Evolutionary conservation across 2,113 vertebrate species (phyloP), one percentile per base, ranked within the genome.

Genomic region (Leucoraja erinaceus): DNA sequence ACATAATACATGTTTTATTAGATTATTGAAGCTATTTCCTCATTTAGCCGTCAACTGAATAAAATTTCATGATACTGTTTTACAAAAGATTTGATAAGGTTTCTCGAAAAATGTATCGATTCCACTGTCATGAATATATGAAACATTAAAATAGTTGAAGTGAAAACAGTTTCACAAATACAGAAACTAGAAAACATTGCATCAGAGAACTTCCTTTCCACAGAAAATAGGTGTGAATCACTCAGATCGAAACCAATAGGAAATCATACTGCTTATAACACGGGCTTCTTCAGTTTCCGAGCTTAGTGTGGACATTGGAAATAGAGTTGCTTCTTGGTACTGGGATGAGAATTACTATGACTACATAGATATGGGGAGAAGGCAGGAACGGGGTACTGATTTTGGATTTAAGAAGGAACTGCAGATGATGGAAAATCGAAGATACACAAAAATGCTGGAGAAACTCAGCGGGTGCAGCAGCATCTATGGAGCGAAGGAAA

Each of bases 91-190:
- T 16, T 12, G n/a, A 61, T 61, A 83, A 8, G 54, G 56, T 83
- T 59, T 59, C 54, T 56, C 47, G 22, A 83, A 83, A 81, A 10
- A 56, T 47, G 54, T 83, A 8, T 56, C 22, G 8, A 83, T 83
- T 83, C 20, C 38, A 83, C 20, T 54, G 10, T 83, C 79, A 56
- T 22, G 22, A 83, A 11, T 25, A 83, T 10, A 22, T 83, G 47
- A 56, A 56, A 83, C 47, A 83, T 25, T 25, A 59, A 81, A 83
- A 59, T 56, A 81, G 18, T 22, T 66, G 68, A 72, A 20, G 68
- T 61, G 25, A 84, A 86, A 61, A 86, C 61, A n/a, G 22, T 86
- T 61, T 86, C 10, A 86, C 56, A 61, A 86, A 86, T 86, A 63
- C 9, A 14, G 61, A 59, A 63, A 31, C 28, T 86, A 28, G 28